phyloP scores from a whole-genome alignment of 2,113 vertebrate genomes.

The Nettapus auritus region DNA sequence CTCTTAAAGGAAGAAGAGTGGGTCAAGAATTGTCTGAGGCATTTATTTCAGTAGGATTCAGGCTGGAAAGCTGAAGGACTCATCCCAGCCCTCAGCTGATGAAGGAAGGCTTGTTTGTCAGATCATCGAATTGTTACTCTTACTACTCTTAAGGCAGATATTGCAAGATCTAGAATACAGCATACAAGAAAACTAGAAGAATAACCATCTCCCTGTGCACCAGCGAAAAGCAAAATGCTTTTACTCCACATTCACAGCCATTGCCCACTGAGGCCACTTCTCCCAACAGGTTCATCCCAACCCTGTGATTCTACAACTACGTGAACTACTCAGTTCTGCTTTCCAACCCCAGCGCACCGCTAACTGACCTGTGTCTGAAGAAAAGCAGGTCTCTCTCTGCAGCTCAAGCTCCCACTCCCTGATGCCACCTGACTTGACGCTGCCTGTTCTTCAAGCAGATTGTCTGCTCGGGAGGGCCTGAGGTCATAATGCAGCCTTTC shows the following conservation, averaged over 20 bases:
- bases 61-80: not conserved
- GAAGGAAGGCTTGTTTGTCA: not conserved
- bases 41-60: not conserved
- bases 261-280: not conserved
- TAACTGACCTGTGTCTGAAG: not conserved
- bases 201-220: not conserved
- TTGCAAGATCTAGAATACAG: not conserved
- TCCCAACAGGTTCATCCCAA: not conserved
- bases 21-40: not conserved
- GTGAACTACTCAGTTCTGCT: not conserved
- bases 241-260: not conserved
- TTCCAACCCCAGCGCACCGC: not conserved
- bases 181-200: not conserved
- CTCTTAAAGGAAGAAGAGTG: not conserved
- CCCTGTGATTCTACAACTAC: not conserved
- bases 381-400: not conserved
- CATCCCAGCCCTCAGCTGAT: not conserved
- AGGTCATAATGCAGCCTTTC: not conserved
- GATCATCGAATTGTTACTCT: not conserved
- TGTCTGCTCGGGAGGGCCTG: not conserved
- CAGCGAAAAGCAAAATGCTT: not conserved
- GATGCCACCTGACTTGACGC: not conserved
- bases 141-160: not conserved
- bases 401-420: not conserved
- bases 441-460: fast-evolving